A percentile compares a stretch with the other conserved stretches of the same genome.
These are phyloP conservation scores for Motacilla alba DNA, from an alignment of 2,113 vertebrate genomes.

Conservation along the genomic window DNA sequence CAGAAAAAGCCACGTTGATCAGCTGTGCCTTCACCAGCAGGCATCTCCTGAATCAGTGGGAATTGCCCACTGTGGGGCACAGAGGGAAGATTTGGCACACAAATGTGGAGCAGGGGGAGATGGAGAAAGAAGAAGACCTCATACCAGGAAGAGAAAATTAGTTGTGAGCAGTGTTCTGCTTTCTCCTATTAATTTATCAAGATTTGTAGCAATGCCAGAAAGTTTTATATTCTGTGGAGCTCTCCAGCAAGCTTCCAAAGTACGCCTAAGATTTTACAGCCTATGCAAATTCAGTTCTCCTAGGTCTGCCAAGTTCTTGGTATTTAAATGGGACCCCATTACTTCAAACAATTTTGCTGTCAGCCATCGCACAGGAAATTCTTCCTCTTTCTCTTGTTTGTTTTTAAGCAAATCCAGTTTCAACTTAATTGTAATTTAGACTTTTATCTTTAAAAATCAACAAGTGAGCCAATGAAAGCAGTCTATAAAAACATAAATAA, in stretches of 20 bases:
- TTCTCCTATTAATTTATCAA: constrained; percentile 37
- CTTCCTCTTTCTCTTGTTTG: constrained; percentile 30
- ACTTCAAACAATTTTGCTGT: constrained; percentile 33
- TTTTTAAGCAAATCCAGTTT: constrained; percentile 40
- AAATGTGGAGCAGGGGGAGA: background rate
- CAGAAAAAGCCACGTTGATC: constrained; percentile 23
- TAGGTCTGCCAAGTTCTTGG: constrained; percentile 25
- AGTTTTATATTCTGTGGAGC: constrained; percentile 28
- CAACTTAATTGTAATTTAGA: constrained; percentile 12
- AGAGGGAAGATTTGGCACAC: background rate
- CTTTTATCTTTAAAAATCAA: constrained; percentile 12
- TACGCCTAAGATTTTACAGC: background rate
- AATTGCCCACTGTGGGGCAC: background rate
- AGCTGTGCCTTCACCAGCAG: constrained; percentile 33
- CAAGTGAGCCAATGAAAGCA: constrained; percentile 23
- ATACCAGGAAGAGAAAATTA: constrained; percentile 23
- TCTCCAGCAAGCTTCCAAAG: constrained; percentile 7
- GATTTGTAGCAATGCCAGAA: background rate
- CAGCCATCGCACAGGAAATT: constrained; percentile 27
- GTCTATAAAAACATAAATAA: constrained; percentile 7
- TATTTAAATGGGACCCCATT: constrained; percentile 30
- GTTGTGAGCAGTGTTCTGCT: background rate
- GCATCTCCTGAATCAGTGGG: constrained; percentile 9
- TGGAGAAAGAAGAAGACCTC: background rate
- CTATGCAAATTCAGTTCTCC: constrained; percentile 25